Conservation (phyloP, 2,797 vertebrate species). For the Rhynchotus rufescens region DNA sequence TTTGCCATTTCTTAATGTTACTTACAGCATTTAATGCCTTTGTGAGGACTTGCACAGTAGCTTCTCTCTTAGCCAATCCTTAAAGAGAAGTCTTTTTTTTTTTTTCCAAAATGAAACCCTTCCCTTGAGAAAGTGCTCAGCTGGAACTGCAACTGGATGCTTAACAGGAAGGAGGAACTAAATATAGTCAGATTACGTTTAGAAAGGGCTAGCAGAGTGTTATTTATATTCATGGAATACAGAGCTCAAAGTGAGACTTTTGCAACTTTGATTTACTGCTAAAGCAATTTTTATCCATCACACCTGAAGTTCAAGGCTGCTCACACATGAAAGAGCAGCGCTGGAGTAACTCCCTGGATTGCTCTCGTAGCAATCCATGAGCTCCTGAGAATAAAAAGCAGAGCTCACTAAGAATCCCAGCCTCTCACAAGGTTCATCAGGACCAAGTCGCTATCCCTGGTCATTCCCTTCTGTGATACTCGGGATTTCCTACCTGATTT, state of each 20-base stretch:
- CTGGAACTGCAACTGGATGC: accelerated
- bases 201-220: accelerated
- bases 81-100: not conserved
- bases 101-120: accelerated
- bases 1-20: accelerated
- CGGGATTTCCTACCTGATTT: not conserved
- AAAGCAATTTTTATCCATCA: accelerated
- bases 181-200: accelerated
- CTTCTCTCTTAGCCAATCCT: not conserved
- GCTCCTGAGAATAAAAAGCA: not conserved
- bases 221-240: not conserved
- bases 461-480: too few relatives aligned
- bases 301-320: not conserved
- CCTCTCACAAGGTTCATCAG: accelerated
- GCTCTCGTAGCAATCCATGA: not conserved
- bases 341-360: accelerated
- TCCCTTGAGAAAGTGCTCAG: not conserved
- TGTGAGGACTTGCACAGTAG: accelerated
- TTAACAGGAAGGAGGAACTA: accelerated
- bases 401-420: not conserved
- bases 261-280: accelerated
- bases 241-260: accelerated
- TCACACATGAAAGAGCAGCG: accelerated
- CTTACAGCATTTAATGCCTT: not conserved
- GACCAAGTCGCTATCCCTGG: accelerated